These are phyloP conservation scores for Cryptus armator DNA, from an alignment of 2,888 invertebrate species.

Conservation along the genomic window DNA sequence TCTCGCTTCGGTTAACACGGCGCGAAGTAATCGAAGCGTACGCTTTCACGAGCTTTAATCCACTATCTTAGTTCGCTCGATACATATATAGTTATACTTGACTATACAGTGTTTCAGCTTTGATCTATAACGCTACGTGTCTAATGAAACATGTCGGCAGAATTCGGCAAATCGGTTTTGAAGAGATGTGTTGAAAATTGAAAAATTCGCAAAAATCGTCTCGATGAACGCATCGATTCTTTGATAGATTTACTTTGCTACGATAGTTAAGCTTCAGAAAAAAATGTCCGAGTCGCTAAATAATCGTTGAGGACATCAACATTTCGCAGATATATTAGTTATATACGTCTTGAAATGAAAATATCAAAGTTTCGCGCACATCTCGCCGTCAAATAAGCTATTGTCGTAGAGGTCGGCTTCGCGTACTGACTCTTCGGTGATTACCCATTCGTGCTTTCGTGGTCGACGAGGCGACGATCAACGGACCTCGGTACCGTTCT, in stretches of 20 bases:
- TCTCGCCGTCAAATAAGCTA: neutral
- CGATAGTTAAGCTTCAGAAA: too few species aligned
- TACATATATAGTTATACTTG: slow-evolving; percentile 3
- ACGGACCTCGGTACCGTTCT: neutral
- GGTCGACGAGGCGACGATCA: slow-evolving; percentile 34
- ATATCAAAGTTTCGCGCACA: neutral
- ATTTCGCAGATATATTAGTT: too few species aligned
- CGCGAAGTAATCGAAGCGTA: slow-evolving; percentile 59
- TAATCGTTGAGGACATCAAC: too few species aligned
- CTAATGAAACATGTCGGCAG: slow-evolving; percentile 45
- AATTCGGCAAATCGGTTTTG: slow-evolving; percentile 23
- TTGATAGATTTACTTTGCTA: too few species aligned
- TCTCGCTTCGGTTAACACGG: slow-evolving; percentile 39
- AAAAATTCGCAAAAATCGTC: neutral
- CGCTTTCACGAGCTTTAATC: slow-evolving; percentile 29
- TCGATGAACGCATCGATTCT: too few species aligned
- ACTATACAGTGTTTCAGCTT: neutral
- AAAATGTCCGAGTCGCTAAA: too few species aligned
- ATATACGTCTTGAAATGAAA: neutral
- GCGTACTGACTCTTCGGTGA: slow-evolving; percentile 40
- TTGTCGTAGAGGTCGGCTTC: slow-evolving; percentile 27
- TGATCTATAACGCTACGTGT: slow-evolving; percentile 22
- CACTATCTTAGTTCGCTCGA: neutral
- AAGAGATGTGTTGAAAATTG: neutral
- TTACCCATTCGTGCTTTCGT: slow-evolving; percentile 52